Percentiles rank a stretch among this genome's conserved stretches.
Evolutionary conservation across 2,113 vertebrate species (phyloP).

Genomic region (Scortum barcoo): DNA sequence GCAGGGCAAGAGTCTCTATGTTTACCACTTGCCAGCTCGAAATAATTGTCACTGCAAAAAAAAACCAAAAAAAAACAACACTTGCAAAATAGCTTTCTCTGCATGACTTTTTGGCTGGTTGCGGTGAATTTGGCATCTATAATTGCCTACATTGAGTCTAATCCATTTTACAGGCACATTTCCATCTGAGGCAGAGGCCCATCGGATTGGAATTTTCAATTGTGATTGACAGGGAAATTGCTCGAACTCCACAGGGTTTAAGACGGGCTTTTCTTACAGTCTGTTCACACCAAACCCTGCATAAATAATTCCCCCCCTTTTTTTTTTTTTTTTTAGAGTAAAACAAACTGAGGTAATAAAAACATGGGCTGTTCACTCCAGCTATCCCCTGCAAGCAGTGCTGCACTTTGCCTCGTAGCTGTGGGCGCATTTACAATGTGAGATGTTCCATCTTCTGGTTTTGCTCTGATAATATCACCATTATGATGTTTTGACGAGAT

Average conservation of each 20-base stretch:
- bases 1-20: background rate
- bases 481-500: constrained; percentile 52
- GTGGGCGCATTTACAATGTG: constrained; percentile 20
- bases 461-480: constrained; percentile 29
- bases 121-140: constrained; percentile 21
- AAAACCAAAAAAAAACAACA: too few relatives aligned
- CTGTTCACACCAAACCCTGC: constrained; percentile 2
- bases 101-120: constrained; percentile 9
- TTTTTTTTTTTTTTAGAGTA: constrained; percentile 9
- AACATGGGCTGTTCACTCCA: constrained; percentile 19
- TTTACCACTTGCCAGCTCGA: constrained; percentile 14
- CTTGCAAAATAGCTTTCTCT: background rate
- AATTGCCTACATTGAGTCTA: constrained; percentile 19
- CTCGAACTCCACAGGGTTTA: constrained; percentile 1
- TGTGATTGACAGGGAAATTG: constrained; percentile 25
- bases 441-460: constrained; percentile 12
- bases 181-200: constrained; percentile 17
- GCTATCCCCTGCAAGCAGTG: constrained; percentile 12
- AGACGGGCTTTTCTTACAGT: constrained; percentile 16
- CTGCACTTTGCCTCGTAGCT: background rate
- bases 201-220: constrained; percentile 4
- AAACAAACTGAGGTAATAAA: constrained; percentile 16
- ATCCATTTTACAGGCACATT: constrained; percentile 31
- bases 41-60: background rate
- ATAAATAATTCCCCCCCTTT: background rate